Percentiles rank a stretch among this genome's conserved stretches.
phyloP scores from a whole-genome alignment of 1,140 invertebrate genomes.

The Pemphigus obesinymphae region DNA sequence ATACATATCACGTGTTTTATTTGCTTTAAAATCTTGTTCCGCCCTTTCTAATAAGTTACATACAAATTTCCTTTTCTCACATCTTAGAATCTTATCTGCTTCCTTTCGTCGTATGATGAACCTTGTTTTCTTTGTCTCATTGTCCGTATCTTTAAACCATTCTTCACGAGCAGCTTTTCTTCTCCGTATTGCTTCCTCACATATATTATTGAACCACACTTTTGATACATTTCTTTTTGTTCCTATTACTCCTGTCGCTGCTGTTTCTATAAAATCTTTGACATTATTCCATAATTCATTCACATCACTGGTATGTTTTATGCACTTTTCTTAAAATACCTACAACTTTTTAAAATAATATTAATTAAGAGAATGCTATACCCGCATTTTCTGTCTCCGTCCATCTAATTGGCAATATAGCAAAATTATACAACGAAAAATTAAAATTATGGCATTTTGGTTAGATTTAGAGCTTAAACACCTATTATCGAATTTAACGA shows the following conservation, averaged over 20 bases:
- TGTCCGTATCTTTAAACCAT: not conserved
- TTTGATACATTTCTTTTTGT: slow-evolving; percentile 34
- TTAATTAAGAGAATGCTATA: no score
- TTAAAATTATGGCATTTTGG: no score
- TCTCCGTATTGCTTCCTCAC: slow-evolving; percentile 39
- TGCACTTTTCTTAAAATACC: not conserved
- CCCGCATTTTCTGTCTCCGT: no score
- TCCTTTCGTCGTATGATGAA: slow-evolving; percentile 7
- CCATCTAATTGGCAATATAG: no score
- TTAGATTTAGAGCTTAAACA: no score
- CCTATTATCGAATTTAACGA: no score
- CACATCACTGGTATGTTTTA: not conserved
- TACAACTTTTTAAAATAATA: no score
- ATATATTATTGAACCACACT: slow-evolving; percentile 44
- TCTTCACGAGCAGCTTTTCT: slow-evolving; percentile 19
- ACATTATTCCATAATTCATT: slow-evolving; percentile 2
- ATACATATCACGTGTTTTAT: slow-evolving; percentile 12
- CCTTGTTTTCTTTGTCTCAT: slow-evolving; percentile 17
- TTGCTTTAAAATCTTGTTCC: slow-evolving; percentile 22
- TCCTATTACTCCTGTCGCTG: not conserved
- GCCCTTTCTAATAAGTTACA: slow-evolving; percentile 32
- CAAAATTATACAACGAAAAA: no score
- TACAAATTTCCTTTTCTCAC: slow-evolving; percentile 42
- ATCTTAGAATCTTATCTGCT: slow-evolving; percentile 39
- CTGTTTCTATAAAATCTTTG: slow-evolving; percentile 4